A percentile compares a stretch with the other conserved stretches of the same genome.
Evolutionary conservation across 2,113 vertebrate genomes (phyloP).

Genomic region (Rallus limicola): DNA sequence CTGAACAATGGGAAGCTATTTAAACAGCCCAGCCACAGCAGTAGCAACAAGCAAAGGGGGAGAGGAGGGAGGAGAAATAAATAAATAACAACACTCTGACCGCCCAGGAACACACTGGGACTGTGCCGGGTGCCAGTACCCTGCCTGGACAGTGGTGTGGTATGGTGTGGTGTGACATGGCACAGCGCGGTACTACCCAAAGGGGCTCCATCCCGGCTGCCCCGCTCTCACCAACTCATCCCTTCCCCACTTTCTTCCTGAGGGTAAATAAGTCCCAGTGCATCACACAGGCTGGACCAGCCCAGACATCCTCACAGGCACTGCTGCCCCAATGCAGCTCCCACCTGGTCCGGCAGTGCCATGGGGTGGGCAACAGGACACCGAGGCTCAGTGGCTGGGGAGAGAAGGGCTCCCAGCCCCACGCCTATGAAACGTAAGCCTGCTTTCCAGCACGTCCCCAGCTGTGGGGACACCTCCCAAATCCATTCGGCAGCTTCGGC

Average conservation of each 20-base stretch:
- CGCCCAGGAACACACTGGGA: not conserved
- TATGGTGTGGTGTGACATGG: too few species aligned
- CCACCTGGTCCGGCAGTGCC: rapidly evolving
- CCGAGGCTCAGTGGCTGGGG: rapidly evolving
- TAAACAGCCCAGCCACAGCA: constrained; percentile 57
- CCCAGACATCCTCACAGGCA: rapidly evolving
- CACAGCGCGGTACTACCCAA: rapidly evolving
- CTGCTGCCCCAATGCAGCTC: rapidly evolving
- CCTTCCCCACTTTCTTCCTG: not conserved
- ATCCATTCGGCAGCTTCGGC: not conserved
- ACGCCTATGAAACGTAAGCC: not conserved
- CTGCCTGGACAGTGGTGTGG: not conserved
- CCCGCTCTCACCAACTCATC: rapidly evolving
- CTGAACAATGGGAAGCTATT: constrained; percentile 63
- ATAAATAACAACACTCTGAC: not conserved
- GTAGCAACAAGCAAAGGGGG: constrained; percentile 43
- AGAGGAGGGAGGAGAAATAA: constrained; percentile 33
- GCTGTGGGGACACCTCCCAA: not conserved
- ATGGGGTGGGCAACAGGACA: rapidly evolving
- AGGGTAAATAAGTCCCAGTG: not conserved
- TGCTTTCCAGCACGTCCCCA: rapidly evolving
- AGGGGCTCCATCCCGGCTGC: not conserved
- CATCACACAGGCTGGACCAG: rapidly evolving
- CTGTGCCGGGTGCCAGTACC: not conserved
- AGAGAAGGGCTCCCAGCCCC: not conserved